These are phyloP conservation scores for Hydrolagus colliei DNA, from an alignment of 2,797 vertebrate species.

Conservation along the genomic window DNA sequence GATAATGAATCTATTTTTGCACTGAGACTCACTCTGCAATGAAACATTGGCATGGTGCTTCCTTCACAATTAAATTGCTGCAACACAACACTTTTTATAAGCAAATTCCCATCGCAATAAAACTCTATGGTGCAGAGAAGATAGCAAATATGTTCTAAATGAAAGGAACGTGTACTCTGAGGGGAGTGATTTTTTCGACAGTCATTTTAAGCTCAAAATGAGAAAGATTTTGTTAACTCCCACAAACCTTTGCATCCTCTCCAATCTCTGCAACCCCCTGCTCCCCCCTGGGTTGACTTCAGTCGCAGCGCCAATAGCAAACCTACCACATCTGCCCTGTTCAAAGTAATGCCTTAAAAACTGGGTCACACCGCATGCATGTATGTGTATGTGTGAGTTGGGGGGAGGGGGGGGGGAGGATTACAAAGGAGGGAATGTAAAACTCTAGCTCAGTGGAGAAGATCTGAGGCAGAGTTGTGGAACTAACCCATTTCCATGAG, in stretches of 20 bases:
- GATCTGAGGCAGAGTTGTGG: background rate
- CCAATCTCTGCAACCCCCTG: background rate
- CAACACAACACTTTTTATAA: too few relatives aligned
- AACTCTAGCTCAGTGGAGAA: too few relatives aligned
- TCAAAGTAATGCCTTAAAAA: background rate
- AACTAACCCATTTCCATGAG: background rate
- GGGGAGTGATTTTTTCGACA: background rate
- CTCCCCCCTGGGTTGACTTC: background rate
- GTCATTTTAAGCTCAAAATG: background rate
- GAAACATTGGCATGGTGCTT: too few relatives aligned
- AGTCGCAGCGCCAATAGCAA: background rate
- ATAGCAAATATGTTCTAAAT: background rate
- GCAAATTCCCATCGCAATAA: too few relatives aligned
- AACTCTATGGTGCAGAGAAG: too few relatives aligned
- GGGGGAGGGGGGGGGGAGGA: background rate
- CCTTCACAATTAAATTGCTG: too few relatives aligned
- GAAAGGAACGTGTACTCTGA: background rate
- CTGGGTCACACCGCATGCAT: background rate
- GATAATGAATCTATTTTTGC: too few relatives aligned
- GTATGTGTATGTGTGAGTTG: too few relatives aligned
- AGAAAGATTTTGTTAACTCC: background rate
- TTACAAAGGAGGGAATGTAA: too few relatives aligned
- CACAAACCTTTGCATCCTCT: background rate
- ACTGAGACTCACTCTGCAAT: too few relatives aligned
- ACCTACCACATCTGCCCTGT: too few relatives aligned